Base-by-base conservation (phyloP, 2,113 vertebrate species). In the Phrynosoma platyrhinos region DNA sequence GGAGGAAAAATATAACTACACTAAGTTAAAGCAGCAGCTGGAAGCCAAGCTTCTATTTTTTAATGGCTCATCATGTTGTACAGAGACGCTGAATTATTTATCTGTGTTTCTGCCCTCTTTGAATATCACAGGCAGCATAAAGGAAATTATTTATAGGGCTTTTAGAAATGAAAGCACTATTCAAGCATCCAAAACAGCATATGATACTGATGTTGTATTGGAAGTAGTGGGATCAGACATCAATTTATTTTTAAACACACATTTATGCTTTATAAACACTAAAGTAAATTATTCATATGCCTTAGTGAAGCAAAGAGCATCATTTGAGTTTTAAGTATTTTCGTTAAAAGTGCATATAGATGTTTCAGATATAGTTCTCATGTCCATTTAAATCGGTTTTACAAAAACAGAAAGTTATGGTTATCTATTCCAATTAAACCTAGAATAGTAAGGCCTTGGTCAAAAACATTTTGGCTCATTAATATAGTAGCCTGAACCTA, bases 1-100 rank as follows among this genome's bases (percentile, higher is more conserved):
- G 47, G 2, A 3, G 9, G 52, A 85, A 55, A 0, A 83, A 6
- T 10, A 9, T 23, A 53, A 85, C 0, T 1, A 47, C 18, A 40
- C 5, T 92, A 25, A n/a, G 27, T 13, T 88, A 27, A 76, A 88
- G 23, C 58, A 90, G 90, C 92, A 91, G n/a, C 36, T 66, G 62
- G 82, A 68, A 94, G 79, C 84, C 66, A 89, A 16, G 12, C 30
- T 69, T 53, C 64, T 64, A 75, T 52, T 55, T 92, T 62, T 93
- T 90, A 87, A 91, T 0, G 84, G 79, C 86, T 79, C 21, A 86
- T 79, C 1, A 20, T 25, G 23, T 30, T 90, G 47, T 86, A 84
- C n/a, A 89, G 23, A 89, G 8, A 68, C 66, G 53, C 36, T 72
- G 91, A 93, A 79, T 88, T 94, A 88, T 68, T 94, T n/a, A 82